phyloP scores from a whole-genome alignment of 2,797 vertebrate species.

The Halcyon chelicuti region DNA sequence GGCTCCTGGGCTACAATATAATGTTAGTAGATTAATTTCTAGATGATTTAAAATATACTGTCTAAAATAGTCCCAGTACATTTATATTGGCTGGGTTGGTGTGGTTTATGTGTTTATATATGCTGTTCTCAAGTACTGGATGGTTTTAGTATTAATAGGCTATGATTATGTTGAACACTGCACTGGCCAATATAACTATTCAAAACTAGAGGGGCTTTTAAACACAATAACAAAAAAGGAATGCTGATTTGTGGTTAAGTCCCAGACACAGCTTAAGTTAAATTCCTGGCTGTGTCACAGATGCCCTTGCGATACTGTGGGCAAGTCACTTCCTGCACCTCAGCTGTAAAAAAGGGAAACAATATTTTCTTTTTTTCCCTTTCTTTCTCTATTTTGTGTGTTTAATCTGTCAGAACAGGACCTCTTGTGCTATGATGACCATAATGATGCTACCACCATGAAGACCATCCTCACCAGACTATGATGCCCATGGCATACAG shows the following conservation, averaged over 20 bases:
- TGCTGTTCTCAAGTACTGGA: conserved; percentile 40
- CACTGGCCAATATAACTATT: conserved; percentile 23
- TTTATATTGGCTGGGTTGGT: conserved; percentile 43
- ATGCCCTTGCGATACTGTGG: background rate
- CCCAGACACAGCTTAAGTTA: background rate
- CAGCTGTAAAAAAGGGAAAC: background rate
- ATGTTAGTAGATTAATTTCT: conserved; percentile 23
- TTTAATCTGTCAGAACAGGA: background rate
- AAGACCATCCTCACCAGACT: background rate
- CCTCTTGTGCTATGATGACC: background rate
- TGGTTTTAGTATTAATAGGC: conserved; percentile 40
- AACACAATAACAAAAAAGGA: conserved; percentile 15
- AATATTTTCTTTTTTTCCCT: background rate
- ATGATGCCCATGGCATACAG: rapidly evolving
- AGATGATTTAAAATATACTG: conserved; percentile 21
- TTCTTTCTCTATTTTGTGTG: background rate
- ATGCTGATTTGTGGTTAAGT: conserved; percentile 5
- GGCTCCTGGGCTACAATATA: background rate
- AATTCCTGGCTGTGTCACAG: conserved; percentile 23
- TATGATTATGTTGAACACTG: background rate
- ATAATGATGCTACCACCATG: background rate
- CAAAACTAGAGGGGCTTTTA: conserved; percentile 8
- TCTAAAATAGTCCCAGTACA: conserved; percentile 22
- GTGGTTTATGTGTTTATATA: conserved; percentile 52
- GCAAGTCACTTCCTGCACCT: background rate